These are phyloP conservation scores for Champsocephalus esox DNA, from an alignment of 2,797 vertebrate species.

Conservation along the genomic window DNA sequence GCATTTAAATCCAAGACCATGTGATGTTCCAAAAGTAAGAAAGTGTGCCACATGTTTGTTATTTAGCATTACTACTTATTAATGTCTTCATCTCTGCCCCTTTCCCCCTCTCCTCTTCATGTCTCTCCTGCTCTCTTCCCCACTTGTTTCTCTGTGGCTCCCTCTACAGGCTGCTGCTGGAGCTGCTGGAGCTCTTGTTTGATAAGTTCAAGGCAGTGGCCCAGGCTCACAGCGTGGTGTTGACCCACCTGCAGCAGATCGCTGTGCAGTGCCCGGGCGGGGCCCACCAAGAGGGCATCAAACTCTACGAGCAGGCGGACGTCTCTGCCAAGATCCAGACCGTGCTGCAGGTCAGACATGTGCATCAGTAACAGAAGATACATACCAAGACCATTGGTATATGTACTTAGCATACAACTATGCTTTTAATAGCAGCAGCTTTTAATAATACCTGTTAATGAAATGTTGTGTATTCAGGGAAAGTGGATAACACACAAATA, in stretches of 20 bases:
- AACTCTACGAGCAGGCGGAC: conserved; percentile 97
- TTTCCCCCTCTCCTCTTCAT: rapidly evolving
- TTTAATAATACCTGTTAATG: not conserved
- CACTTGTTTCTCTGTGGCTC: conserved; percentile 64
- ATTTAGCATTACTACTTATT: not conserved
- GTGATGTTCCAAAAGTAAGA: not conserved
- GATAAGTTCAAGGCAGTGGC: conserved; percentile 98
- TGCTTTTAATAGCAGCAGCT: not conserved
- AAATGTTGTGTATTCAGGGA: not conserved
- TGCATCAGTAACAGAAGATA: not conserved
- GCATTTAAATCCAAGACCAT: conserved; percentile 12
- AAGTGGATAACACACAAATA: not conserved
- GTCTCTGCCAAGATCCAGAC: conserved; percentile 98
- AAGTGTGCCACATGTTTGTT: not conserved
- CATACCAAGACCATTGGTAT: too few species aligned
- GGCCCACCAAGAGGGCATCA: conserved; percentile 90
- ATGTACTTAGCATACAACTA: not conserved
- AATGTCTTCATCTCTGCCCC: not conserved
- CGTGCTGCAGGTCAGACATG: conserved; percentile 91
- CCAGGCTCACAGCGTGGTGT: conserved; percentile 91
- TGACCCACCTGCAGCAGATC: conserved; percentile 91
- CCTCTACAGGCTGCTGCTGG: conserved; percentile 91
- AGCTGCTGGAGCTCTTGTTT: conserved; percentile 94
- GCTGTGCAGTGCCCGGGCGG: conserved; percentile 83
- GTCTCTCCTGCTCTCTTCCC: not conserved